A percentile compares a stretch with the other conserved stretches of the same genome.
Conservation (phyloP, 2,113 vertebrate genomes). For the Callithrix jacchus region DNA sequence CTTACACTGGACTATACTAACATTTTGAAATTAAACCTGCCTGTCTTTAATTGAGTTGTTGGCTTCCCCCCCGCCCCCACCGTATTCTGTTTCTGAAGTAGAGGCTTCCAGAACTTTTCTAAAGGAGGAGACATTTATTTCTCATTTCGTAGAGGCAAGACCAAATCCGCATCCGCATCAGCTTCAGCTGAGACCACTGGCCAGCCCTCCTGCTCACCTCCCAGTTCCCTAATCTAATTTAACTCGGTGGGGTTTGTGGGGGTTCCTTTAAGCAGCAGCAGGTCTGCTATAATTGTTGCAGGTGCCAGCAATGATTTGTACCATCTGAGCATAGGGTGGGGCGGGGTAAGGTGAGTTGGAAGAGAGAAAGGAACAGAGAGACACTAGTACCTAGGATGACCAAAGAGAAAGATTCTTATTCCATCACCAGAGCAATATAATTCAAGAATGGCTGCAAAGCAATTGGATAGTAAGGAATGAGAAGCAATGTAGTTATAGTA, state of each 20-base stretch:
- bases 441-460: constrained; percentile 81
- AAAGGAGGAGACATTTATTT: background rate
- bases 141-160: constrained; percentile 61
- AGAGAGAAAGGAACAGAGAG: background rate
- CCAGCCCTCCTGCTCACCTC: constrained; percentile 82
- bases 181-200: constrained; percentile 79
- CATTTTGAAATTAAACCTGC: constrained; percentile 7
- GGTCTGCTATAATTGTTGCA: constrained; percentile 82
- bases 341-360: background rate
- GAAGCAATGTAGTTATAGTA: constrained; percentile 77
- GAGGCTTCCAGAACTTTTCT: background rate
- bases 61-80: background rate
- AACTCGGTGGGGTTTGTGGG: constrained; percentile 82
- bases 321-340: constrained; percentile 82
- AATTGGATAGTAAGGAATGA: constrained; percentile 82
- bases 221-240: constrained; percentile 91
- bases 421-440: constrained; percentile 82
- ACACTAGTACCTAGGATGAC: constrained; percentile 54
- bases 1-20: background rate
- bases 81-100: background rate
- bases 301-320: constrained; percentile 81
- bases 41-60: background rate
- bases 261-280: constrained; percentile 85
- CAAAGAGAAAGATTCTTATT: constrained; percentile 80
- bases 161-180: constrained; percentile 51